Evolutionary conservation across 2,113 vertebrate genomes (phyloP).

Genomic region (Campylomormyrus numenius): DNA sequence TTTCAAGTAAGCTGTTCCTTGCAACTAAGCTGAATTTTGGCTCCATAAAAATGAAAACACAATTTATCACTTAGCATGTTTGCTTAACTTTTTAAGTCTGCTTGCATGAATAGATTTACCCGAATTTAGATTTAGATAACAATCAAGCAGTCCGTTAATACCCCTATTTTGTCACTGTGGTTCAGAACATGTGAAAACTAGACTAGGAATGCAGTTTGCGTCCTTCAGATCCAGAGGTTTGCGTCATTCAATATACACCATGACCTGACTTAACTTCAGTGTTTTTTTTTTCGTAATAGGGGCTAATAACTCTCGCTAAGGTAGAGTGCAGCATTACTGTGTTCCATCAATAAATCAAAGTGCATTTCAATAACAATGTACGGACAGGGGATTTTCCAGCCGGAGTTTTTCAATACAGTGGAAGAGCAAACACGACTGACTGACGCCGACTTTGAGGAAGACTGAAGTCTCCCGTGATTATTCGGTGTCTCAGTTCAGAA

Average conservation of each 20-base stretch:
- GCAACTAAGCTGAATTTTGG: not conserved
- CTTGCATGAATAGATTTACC: not conserved
- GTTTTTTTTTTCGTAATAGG: not conserved
- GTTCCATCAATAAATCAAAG: not conserved
- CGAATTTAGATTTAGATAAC: not conserved
- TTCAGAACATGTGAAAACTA: not conserved
- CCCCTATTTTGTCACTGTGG: not conserved
- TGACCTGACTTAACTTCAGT: not conserved
- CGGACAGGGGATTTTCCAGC: not conserved
- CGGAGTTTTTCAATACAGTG: not conserved
- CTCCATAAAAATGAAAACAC: not conserved
- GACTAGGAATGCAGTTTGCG: not conserved
- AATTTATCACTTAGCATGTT: not conserved
- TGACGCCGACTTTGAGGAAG: not conserved
- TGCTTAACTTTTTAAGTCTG: not conserved
- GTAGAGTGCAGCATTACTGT: not conserved
- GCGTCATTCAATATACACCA: not conserved
- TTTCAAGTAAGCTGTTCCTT: not conserved
- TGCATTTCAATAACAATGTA: not conserved
- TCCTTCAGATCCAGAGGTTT: not conserved
- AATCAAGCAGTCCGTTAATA: not conserved
- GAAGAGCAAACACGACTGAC: not conserved
- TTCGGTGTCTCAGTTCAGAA: not conserved
- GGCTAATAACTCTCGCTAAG: not conserved
- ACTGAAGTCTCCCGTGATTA: not conserved